Evolutionary conservation across 1,140 invertebrate genomes (phyloP).

Genomic region (Procambarus clarkii): DNA sequence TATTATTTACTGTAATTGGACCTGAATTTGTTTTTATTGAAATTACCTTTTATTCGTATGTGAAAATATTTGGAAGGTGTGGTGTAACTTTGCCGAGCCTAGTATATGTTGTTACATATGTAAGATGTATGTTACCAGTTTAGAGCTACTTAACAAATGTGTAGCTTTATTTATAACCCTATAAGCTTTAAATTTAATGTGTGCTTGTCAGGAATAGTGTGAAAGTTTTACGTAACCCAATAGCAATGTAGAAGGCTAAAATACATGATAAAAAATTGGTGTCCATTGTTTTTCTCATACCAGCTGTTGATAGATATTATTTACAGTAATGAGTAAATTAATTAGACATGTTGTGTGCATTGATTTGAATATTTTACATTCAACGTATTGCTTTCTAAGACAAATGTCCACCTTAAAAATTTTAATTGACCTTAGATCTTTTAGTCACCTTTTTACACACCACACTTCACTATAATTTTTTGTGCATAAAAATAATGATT

Average conservation of each 20-base stretch:
- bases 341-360: too few relatives aligned
- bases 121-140: slow-evolving; percentile 58
- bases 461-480: too few relatives aligned
- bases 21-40: slow-evolving; percentile 2
- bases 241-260: slow-evolving; percentile 32
- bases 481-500: too few relatives aligned
- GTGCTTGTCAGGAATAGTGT: slow-evolving; percentile 63
- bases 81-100: slow-evolving; percentile 48
- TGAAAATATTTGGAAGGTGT: slow-evolving; percentile 39
- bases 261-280: slow-evolving; percentile 29
- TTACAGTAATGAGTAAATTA: too few relatives aligned
- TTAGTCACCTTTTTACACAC: too few relatives aligned
- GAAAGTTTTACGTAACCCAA: slow-evolving; percentile 60
- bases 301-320: neutral
- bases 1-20: slow-evolving; percentile 11
- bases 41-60: slow-evolving; percentile 14
- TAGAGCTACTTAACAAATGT: slow-evolving; percentile 61
- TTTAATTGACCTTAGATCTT: too few relatives aligned
- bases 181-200: slow-evolving; percentile 66
- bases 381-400: too few relatives aligned
- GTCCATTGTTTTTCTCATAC: neutral
- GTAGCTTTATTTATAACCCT: slow-evolving; percentile 61
- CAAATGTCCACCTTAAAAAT: too few relatives aligned
- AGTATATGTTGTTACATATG: slow-evolving; percentile 46
- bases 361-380: too few relatives aligned